Percentiles rank a stretch among this genome's conserved stretches.
These are phyloP conservation scores for Amiota communis DNA, from an alignment of 2,888 invertebrate genomes.

Conservation along the genomic window DNA sequence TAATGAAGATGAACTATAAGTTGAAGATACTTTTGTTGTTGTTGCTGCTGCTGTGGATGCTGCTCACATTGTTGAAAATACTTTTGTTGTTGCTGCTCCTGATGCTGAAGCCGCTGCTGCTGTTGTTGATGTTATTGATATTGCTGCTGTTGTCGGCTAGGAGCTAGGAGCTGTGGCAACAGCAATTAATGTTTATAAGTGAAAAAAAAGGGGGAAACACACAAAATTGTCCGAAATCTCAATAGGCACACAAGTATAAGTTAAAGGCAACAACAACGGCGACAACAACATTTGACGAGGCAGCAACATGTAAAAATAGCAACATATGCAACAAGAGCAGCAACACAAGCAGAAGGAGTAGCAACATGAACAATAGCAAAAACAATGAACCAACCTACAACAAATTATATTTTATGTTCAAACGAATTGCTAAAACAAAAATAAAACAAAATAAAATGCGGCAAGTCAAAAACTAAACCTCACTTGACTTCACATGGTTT, in stretches of 20 bases:
- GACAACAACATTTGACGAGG: background rate
- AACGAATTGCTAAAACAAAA: background rate
- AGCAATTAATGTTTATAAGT: background rate
- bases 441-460: background rate
- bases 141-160: background rate
- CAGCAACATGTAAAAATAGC: background rate
- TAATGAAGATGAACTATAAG: slow-evolving; percentile 63
- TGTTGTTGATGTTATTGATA: background rate
- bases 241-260: background rate
- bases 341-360: background rate
- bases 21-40: slow-evolving; percentile 46
- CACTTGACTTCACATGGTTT: no score
- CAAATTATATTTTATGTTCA: slow-evolving; percentile 4
- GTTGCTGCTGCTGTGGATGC: slow-evolving; percentile 5
- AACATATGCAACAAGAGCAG: background rate
- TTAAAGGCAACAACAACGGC: background rate
- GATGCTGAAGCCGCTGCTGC: background rate
- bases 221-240: background rate
- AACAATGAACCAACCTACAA: no score
- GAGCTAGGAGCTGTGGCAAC: background rate
- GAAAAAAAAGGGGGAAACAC: background rate
- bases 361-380: background rate
- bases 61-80: background rate
- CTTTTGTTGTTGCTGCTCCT: background rate
- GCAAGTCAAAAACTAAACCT: background rate